Evolutionary conservation across 2,888 invertebrate genomes (phyloP), one percentile per base, ranked within the genome.

Genomic region (Drosophila lacicola): DNA sequence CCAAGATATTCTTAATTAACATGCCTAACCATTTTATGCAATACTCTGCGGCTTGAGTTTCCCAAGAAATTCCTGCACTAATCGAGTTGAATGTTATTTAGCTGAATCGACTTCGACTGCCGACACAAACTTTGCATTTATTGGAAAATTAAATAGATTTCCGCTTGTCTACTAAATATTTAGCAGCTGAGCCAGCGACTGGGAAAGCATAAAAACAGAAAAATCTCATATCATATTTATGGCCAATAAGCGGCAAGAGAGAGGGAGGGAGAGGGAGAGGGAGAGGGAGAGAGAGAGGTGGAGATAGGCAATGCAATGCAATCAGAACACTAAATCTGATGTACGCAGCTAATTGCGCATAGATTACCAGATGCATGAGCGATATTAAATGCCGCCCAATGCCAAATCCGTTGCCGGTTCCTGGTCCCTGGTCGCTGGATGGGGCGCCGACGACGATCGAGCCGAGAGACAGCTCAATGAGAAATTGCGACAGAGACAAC

Each of bases 251-350:
- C 62, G 54, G 21, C 17, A 14, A 14, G 45, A 42, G 19, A 45
- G 4, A 19, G 33, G 19, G 13, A 17, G 29, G 41, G 17, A 44
- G 1, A 17, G 17, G 17, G 17, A 21, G 10, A 39, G 25, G 34
- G 25, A 39, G 25, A 37, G 25, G 19, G 21, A 14, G n/a, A 10
- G 14, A 34, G 53, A 41, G 44, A 33, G 46, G 13, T 14, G 21
- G 34, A 42, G 60, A 55, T 39, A 61, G 62, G 75, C 49, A 62
- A 87, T n/a, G n/a, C n/a, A n/a, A 87, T 70, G 82, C 90, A 90
- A 86, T 86, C 86, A 84, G 90, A 74, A 84, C 68, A 87, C 89
- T 90, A 88, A 89, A 87, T 90, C 90, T 89, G 85, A 87, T 89
- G 77, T 88, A 89, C 77, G 75, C 80, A 72, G 74, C 90, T 87